phyloP scores from a whole-genome alignment of 1,140 invertebrate species.

The Bombus pyrosoma region DNA sequence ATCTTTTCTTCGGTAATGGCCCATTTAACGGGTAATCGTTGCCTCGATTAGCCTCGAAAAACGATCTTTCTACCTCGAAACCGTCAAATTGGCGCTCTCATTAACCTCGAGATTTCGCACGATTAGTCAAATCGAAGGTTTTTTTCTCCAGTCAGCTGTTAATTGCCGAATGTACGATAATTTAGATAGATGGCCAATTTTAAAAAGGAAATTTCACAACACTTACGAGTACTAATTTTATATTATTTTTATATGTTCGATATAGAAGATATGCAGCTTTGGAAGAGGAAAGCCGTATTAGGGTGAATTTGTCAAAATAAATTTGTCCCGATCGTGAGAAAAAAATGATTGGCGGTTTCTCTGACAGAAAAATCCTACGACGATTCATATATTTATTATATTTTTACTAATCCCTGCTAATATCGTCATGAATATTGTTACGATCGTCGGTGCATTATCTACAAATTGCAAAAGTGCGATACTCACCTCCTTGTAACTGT shows the following conservation, averaged over 20 bases:
- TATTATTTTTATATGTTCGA: not conserved
- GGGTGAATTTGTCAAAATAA: too few relatives aligned
- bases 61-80: not conserved
- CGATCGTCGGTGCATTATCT: too few relatives aligned
- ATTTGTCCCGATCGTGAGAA: too few relatives aligned
- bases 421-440: too few relatives aligned
- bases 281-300: too few relatives aligned
- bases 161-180: not conserved
- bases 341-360: too few relatives aligned
- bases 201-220: not conserved
- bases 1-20: not conserved
- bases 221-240: not conserved
- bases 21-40: not conserved
- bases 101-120: constrained; percentile 10
- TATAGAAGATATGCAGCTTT: not conserved
- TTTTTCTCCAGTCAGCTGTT: not conserved
- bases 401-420: too few relatives aligned
- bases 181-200: not conserved
- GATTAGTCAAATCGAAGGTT: constrained; percentile 6
- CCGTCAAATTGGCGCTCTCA: not conserved
- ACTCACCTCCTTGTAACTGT: constrained; percentile 91
- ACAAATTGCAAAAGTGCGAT: not conserved
- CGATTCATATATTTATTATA: too few relatives aligned
- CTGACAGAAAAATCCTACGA: too few relatives aligned
- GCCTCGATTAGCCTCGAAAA: not conserved